phyloP scores from a whole-genome alignment of 1,140 invertebrate species.

The Zaprionus tsacasi region DNA sequence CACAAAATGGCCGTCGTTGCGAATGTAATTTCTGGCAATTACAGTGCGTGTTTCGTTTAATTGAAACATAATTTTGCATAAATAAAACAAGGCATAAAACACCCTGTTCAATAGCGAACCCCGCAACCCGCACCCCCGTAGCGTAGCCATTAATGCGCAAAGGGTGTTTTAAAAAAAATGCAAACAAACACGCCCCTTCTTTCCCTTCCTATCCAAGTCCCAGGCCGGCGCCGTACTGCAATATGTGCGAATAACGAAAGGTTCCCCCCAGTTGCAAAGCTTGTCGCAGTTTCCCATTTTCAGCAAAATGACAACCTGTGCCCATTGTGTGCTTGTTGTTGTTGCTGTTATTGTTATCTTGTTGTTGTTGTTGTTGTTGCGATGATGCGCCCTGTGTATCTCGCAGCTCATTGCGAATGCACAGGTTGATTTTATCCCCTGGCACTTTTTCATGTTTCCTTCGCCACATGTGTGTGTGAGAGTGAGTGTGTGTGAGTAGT shows the following conservation, averaged over 20 bases:
- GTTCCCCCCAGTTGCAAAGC: conserved; percentile 52
- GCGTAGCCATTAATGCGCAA: conserved; percentile 53
- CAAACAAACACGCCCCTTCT: conserved; percentile 50
- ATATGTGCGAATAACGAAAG: conserved; percentile 67
- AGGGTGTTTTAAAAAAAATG: conserved; percentile 68
- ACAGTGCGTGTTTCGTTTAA: conserved; percentile 75
- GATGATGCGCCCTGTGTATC: conserved; percentile 54
- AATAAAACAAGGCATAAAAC: conserved; percentile 83
- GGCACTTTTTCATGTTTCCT: conserved; percentile 67
- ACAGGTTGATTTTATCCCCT: conserved; percentile 82
- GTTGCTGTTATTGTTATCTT: conserved; percentile 26
- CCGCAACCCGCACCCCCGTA: conserved; percentile 2
- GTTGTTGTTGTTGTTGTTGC: conserved; percentile 28
- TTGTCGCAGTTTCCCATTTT: conserved; percentile 41
- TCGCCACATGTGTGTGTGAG: conserved; percentile 43
- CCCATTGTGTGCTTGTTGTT: conserved; percentile 34
- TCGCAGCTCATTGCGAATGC: conserved; percentile 80
- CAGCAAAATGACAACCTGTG: conserved; percentile 55
- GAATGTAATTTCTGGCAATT: conserved; percentile 70
- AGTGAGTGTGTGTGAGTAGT: conserved; percentile 39
- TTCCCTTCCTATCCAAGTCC: not conserved
- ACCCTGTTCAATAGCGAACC: conserved; percentile 65
- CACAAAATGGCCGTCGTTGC: conserved; percentile 43
- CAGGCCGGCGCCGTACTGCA: conserved; percentile 17
- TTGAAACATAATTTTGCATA: conserved; percentile 84